phyloP scores from a whole-genome alignment of 1,140 invertebrate species.

The Hypothenemus hampei region DNA sequence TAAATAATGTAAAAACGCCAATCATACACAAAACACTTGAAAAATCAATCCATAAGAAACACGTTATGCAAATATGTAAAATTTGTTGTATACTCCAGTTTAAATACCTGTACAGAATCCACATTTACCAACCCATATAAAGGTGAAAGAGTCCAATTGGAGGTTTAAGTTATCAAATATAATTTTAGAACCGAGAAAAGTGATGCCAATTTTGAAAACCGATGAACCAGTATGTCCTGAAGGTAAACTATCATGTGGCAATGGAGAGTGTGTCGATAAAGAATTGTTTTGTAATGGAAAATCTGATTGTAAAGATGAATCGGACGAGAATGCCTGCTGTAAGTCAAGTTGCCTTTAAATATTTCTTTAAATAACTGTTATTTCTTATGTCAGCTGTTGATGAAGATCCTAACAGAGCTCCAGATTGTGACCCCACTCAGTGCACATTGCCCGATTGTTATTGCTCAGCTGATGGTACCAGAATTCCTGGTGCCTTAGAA shows the following conservation, averaged over 20 bases:
- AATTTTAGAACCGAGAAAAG: constrained; percentile 75
- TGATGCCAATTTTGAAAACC: constrained; percentile 81
- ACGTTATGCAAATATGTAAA: not conserved
- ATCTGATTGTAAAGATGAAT: constrained; percentile 87
- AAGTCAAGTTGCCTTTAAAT: too few relatives aligned
- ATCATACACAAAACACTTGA: not conserved
- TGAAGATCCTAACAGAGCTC: constrained; percentile 80
- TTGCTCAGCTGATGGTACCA: constrained; percentile 87
- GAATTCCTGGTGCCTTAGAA: constrained; percentile 79
- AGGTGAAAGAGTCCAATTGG: not conserved
- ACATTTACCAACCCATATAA: not conserved
- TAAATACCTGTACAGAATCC: constrained; percentile 1
- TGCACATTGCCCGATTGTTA: constrained; percentile 89
- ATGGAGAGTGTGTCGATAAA: constrained; percentile 85
- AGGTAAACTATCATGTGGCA: constrained; percentile 82
- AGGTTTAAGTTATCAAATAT: not conserved
- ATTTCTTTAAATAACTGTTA: not conserved
- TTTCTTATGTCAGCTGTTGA: constrained; percentile 65
- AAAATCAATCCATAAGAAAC: too few relatives aligned
- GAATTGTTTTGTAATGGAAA: constrained; percentile 90
- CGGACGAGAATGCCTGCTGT: constrained; percentile 94
- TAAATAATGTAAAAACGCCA: constrained; percentile 2
- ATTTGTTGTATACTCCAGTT: not conserved
- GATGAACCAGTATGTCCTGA: constrained; percentile 86
- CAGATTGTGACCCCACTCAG: constrained; percentile 82